Base-by-base conservation (phyloP, 1,140 invertebrate genomes). In the Drosophila sechellia region DNA sequence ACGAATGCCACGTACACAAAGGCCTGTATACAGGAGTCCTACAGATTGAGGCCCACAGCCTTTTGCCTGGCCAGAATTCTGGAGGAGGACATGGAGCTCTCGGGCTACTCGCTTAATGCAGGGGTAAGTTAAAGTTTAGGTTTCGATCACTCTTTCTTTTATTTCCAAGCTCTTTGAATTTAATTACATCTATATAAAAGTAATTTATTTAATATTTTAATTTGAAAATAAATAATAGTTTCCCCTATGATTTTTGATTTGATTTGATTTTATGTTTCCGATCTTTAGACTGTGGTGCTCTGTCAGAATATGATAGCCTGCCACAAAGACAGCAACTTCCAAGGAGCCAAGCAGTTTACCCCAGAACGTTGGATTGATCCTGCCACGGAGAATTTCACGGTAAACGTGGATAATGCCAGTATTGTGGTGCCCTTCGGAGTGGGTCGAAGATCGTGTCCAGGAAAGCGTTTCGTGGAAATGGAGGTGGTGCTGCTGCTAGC, bases 401-500 rank as follows among this genome's bases (percentile, higher is more conserved):
- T 92, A 11, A 92, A 92, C 43, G 86, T 91, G 70, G 84, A 92
- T 10, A 89, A 92, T 20, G 80, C 85, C 6, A 93, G 94, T 4
- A 92, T 98, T 15, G 94, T 98, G 0, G 94, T 96, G 3, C 97
- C 98, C 0, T 99, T 99, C 93, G 98, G 98, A 0, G 94, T 95
- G 56, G 98, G 98, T 0, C 93, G 94, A 43, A 93, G 96, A 52
- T 96, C 96, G 90, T 97, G 96, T 92, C 96, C 96, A 0, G 96
- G 96, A 17, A 96, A 97, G 92, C 93, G 96, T 56, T 97, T 97
- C 78, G 95, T 97, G 3, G 96, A 97, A 77, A 94, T 96, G 57
- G 95, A 96, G 60, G 92, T 97, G 5, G 95, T 96, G 64, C 92
- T 97, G 22, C 93, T 96, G 42, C 84, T 97, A 6, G 95, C 96